Conservation (phyloP, 1,140 invertebrate genomes). For the Drosophila simulans region DNA sequence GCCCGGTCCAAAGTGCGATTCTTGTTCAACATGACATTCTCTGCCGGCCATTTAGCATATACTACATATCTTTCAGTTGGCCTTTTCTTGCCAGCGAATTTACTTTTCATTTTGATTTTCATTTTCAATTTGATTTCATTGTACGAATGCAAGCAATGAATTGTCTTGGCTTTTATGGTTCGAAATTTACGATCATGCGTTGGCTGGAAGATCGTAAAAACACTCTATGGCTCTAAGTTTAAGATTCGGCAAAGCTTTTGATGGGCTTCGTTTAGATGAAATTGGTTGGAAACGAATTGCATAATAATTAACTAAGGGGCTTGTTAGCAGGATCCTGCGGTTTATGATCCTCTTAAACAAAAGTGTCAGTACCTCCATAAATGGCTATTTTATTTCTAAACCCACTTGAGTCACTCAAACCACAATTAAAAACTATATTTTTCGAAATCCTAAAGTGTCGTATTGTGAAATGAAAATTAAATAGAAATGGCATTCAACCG, state of each 20-base stretch:
- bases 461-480: too few relatives aligned
- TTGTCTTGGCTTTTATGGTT: not conserved
- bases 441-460: too few relatives aligned
- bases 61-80: not conserved
- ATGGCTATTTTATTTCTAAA: not conserved
- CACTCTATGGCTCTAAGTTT: not conserved
- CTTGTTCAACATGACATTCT: conserved; percentile 19
- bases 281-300: not conserved
- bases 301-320: not conserved
- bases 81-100: not conserved
- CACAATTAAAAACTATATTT: too few relatives aligned
- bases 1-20: conserved; percentile 23
- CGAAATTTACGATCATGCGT: conserved; percentile 6
- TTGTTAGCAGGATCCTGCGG: not conserved
- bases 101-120: conserved; percentile 2
- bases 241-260: not conserved
- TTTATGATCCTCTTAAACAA: not conserved
- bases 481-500: not conserved
- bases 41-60: conserved; percentile 2
- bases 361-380: not conserved
- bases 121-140: not conserved
- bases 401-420: too few relatives aligned
- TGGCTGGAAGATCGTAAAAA: conserved; percentile 4
- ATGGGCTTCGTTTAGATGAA: not conserved
- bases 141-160: not conserved